A percentile compares a stretch with the other conserved stretches of the same genome.
Evolutionary conservation across 2,797 vertebrate genomes (phyloP).

Genomic region (Bovichtus variegatus): DNA sequence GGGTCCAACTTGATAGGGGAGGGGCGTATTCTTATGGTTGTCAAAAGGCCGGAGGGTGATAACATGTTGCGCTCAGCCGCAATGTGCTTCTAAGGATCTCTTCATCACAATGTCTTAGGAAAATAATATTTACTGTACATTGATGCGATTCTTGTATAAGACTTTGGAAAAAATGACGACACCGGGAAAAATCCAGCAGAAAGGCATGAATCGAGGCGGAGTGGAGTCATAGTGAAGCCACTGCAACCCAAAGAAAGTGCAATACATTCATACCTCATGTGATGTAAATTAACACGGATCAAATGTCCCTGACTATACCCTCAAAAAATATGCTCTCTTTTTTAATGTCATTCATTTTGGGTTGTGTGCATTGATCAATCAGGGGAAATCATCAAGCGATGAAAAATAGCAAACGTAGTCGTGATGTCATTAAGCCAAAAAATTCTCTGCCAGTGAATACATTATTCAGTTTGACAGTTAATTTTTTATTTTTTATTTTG

Average conservation of each 20-base stretch:
- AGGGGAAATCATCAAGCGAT: conserved; percentile 65
- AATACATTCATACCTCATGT: conserved; percentile 89
- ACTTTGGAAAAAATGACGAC: conserved; percentile 43
- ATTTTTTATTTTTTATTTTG: conserved; percentile 48
- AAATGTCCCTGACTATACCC: conserved; percentile 52
- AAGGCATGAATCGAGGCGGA: conserved; percentile 32
- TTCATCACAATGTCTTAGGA: conserved; percentile 54
- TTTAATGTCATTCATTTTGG: conserved; percentile 59
- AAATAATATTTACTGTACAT: conserved; percentile 54
- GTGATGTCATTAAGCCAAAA: conserved; percentile 74
- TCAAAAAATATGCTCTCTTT: conserved; percentile 39
- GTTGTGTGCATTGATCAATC: conserved; percentile 72
- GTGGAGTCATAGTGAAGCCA: conserved; percentile 59
- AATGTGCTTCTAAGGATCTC: conserved; percentile 37
- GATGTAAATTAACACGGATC: conserved; percentile 70
- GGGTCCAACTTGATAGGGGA: conserved; percentile 23
- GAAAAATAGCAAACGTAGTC: conserved; percentile 55
- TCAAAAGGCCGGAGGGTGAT: conserved; percentile 27
- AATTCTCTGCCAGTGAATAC: conserved; percentile 68
- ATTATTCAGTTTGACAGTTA: conserved; percentile 66
- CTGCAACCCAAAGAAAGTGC: conserved; percentile 88
- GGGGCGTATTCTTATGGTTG: conserved; percentile 28
- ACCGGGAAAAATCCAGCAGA: conserved; percentile 32
- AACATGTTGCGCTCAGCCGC: conserved; percentile 24
- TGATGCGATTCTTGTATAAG: conserved; percentile 40